Conservation (phyloP, 2,888 invertebrate species). For the Leptinotarsa haldemani region DNA sequence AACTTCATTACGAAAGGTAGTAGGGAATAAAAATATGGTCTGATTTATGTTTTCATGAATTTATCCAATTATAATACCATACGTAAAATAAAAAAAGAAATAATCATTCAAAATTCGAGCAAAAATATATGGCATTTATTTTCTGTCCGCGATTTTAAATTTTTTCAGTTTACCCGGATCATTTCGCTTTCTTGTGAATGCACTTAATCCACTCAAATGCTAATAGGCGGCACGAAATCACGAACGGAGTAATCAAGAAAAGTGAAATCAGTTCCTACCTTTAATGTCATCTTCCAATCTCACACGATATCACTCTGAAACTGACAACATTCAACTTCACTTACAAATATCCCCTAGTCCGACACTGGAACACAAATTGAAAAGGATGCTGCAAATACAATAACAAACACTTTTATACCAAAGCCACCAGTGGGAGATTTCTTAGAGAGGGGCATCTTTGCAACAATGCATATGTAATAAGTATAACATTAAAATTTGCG, state of each 20-base stretch:
- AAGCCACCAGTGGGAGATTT: conserved; percentile 59
- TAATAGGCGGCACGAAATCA: conserved; percentile 14
- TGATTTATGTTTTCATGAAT: too few relatives aligned
- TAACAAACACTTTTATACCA: conserved; percentile 62
- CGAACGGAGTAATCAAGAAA: conserved; percentile 26
- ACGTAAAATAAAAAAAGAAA: too few relatives aligned
- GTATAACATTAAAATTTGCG: conserved; percentile 53
- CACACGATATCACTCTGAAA: conserved; percentile 40
- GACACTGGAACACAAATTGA: conserved; percentile 55
- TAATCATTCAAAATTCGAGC: too few relatives aligned
- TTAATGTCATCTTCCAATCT: conserved; percentile 48
- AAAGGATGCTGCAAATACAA: conserved; percentile 61
- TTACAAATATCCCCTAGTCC: conserved; percentile 52
- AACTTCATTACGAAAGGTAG: too few relatives aligned
- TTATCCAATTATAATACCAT: too few relatives aligned
- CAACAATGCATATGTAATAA: conserved; percentile 58
- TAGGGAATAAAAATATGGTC: too few relatives aligned
- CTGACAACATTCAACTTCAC: conserved; percentile 46
- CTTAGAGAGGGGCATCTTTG: conserved; percentile 58
- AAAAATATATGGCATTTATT: too few relatives aligned
- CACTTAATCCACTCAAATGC: conserved; percentile 15
- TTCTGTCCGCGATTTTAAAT: too few relatives aligned
- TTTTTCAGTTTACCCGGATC: too few relatives aligned
- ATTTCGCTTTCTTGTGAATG: neutral
- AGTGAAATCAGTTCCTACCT: conserved; percentile 44